phyloP scores from a whole-genome alignment of 2,113 vertebrate genomes.

The Montifringilla adamsi region DNA sequence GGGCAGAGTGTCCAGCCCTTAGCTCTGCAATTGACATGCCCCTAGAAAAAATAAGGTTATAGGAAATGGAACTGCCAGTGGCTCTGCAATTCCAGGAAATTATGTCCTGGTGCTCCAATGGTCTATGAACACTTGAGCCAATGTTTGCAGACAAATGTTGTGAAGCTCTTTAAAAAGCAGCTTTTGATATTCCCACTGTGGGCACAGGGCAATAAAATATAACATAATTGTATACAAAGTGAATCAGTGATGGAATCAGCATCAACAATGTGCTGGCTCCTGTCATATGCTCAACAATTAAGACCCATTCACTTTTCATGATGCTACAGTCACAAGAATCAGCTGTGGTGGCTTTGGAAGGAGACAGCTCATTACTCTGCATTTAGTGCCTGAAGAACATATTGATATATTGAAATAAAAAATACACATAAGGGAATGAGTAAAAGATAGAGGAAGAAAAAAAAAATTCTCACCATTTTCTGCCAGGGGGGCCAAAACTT shows the following conservation, averaged over 20 bases:
- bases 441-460: background rate
- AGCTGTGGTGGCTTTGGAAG: background rate
- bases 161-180: background rate
- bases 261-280: background rate
- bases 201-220: background rate
- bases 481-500: constrained; percentile 95
- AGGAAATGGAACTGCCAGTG: background rate
- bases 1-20: background rate
- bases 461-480: constrained; percentile 86
- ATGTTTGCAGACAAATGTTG: background rate
- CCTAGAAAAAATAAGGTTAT: background rate
- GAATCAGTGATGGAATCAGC: background rate
- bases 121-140: background rate
- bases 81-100: background rate
- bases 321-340: background rate
- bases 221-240: background rate
- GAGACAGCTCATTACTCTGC: background rate
- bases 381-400: background rate
- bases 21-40: background rate
- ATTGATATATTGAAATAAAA: background rate
- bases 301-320: background rate
- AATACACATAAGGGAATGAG: background rate
- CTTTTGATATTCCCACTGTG: background rate
- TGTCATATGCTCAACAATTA: background rate
- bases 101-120: background rate